Percentiles rank a stretch among this genome's conserved stretches.
phyloP scores from a whole-genome alignment of 2,888 invertebrate genomes.

The Abrostola triplasia region DNA sequence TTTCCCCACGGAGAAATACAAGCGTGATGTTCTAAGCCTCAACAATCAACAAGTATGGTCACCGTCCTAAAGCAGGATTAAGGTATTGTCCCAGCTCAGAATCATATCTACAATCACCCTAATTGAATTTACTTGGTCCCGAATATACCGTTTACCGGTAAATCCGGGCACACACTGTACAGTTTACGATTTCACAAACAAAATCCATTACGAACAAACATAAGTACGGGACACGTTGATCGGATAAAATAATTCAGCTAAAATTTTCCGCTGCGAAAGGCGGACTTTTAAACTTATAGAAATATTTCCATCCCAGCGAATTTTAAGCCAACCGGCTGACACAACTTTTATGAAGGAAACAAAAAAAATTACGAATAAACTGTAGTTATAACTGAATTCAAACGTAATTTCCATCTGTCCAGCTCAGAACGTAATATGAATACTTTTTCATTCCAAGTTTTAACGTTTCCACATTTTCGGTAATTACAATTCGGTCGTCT shows the following conservation, averaged over 20 bases:
- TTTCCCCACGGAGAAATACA: too few relatives aligned
- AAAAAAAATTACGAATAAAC: conserved; percentile 51
- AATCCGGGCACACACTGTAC: conserved; percentile 8
- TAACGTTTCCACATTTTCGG: conserved; percentile 33
- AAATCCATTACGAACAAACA: conserved; percentile 7
- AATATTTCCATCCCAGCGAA: conserved; percentile 34
- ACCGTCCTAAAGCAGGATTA: not conserved
- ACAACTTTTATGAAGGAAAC: conserved; percentile 54
- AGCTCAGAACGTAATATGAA: conserved; percentile 47
- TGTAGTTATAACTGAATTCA: conserved; percentile 59
- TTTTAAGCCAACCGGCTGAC: conserved; percentile 46
- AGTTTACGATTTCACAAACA: not conserved
- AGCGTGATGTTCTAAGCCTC: too few relatives aligned
- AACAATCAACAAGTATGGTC: not conserved
- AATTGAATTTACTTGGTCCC: conserved; percentile 16
- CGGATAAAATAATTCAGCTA: conserved; percentile 32
- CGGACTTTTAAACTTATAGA: conserved; percentile 37
- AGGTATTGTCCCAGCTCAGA: not conserved
- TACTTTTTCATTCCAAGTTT: conserved; percentile 55
- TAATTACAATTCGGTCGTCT: conserved; percentile 49
- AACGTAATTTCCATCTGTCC: conserved; percentile 57
- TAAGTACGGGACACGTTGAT: conserved; percentile 11
- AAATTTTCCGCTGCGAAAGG: conserved; percentile 26
- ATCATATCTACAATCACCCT: conserved; percentile 11
- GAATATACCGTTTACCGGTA: conserved; percentile 8